Conservation (phyloP, 2,888 invertebrate species). For the Ernsta delagoae region DNA sequence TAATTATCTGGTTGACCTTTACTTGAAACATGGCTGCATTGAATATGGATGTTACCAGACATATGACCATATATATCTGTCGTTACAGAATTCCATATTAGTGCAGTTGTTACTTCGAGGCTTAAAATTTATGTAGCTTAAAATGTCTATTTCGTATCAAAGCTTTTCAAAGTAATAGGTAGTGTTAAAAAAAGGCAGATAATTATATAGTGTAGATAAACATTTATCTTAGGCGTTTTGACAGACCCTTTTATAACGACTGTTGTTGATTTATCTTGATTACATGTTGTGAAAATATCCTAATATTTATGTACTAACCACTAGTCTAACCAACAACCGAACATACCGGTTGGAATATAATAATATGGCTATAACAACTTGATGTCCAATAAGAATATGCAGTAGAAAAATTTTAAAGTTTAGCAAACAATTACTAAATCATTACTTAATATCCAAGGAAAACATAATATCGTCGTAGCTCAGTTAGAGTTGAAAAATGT, state of each 20-base stretch:
- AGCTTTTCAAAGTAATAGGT: neutral
- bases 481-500: neutral
- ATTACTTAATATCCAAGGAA: no score
- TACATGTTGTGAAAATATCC: no score
- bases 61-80: neutral
- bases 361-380: no score
- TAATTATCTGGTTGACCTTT: constrained; percentile 24
- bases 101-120: neutral
- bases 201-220: neutral
- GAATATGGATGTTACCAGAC: constrained; percentile 6
- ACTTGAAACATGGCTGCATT: constrained; percentile 6
- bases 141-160: neutral
- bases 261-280: no score
- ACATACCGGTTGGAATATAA: no score
- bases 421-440: no score
- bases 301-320: no score
- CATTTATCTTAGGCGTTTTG: no score
- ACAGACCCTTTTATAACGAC: no score
- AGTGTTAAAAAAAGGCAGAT: neutral
- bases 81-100: neutral
- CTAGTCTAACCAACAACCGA: no score
- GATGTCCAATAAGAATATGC: no score
- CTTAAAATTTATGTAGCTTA: neutral
- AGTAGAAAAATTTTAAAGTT: no score
- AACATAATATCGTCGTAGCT: neutral